These are phyloP conservation scores for Aspidiotus destructor DNA, from an alignment of 2,888 invertebrate genomes.

Conservation along the genomic window DNA sequence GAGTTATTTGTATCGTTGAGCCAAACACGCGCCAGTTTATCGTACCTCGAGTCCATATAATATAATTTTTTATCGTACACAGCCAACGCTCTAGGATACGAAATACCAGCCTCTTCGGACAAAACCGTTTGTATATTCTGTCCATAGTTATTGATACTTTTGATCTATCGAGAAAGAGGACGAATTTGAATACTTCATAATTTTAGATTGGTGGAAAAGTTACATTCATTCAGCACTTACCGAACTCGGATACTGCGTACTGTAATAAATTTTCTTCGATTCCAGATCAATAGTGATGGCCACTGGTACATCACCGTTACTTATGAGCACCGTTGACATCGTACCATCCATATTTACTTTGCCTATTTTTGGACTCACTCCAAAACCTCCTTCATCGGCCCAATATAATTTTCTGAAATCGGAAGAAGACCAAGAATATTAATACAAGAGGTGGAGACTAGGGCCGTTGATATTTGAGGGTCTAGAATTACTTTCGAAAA, in stretches of 20 bases:
- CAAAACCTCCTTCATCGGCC: constrained; percentile 89
- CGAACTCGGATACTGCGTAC: constrained; percentile 62
- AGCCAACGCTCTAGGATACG: constrained; percentile 68
- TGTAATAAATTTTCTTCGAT: constrained; percentile 77
- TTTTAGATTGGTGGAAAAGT: neutral
- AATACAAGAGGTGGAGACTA: constrained; percentile 8
- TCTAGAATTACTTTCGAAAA: too few relatives aligned
- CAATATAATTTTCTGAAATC: constrained; percentile 69
- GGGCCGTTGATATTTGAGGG: neutral
- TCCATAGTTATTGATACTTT: constrained; percentile 63
- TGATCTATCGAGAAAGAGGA: constrained; percentile 37
- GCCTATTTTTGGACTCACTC: constrained; percentile 78
- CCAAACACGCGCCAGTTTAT: constrained; percentile 77
- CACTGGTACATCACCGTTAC: constrained; percentile 63
- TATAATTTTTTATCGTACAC: constrained; percentile 73
- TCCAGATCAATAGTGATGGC: constrained; percentile 77
- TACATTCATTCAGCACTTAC: constrained; percentile 43
- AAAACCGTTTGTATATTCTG: constrained; percentile 58
- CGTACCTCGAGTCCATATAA: constrained; percentile 78
- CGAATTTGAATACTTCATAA: neutral
- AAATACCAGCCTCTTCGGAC: constrained; percentile 59
- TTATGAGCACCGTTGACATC: constrained; percentile 58
- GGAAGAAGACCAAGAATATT: constrained; percentile 2
- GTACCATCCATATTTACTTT: constrained; percentile 90
- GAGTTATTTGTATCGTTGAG: constrained; percentile 69